These are phyloP conservation scores for Drosophila birchii DNA, from an alignment of 2,888 invertebrate species.

Conservation along the genomic window DNA sequence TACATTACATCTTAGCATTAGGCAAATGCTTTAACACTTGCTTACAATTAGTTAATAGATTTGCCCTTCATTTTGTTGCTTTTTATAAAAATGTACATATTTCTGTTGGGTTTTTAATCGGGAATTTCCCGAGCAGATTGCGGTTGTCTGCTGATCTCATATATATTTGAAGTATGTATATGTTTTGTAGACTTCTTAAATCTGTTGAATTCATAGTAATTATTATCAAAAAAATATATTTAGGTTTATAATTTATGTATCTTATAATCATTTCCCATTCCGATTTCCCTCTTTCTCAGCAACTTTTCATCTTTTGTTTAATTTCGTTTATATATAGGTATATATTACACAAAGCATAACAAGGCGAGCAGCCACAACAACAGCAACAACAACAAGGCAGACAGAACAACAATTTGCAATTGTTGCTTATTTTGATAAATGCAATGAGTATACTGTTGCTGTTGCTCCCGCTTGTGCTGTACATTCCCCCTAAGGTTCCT, in stretches of 20 bases:
- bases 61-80: slow-evolving; percentile 50
- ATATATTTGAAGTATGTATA: slow-evolving; percentile 41
- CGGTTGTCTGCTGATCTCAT: slow-evolving; percentile 32
- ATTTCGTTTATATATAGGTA: slow-evolving; percentile 27
- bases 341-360: slow-evolving; percentile 64
- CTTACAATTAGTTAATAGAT: slow-evolving; percentile 77
- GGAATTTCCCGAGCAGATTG: slow-evolving; percentile 43
- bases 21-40: slow-evolving; percentile 56
- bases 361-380: slow-evolving; percentile 48
- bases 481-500: slow-evolving; percentile 50
- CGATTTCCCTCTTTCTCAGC: slow-evolving; percentile 29
- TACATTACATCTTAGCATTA: slow-evolving; percentile 39
- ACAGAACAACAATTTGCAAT: slow-evolving; percentile 50
- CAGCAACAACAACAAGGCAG: slow-evolving; percentile 54
- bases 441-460: slow-evolving; percentile 55
- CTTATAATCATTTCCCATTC: slow-evolving; percentile 54
- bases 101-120: slow-evolving; percentile 45
- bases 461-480: slow-evolving; percentile 54
- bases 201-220: slow-evolving; percentile 58
- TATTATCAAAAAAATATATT: slow-evolving; percentile 72
- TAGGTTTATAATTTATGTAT: slow-evolving; percentile 51
- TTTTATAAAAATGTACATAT: slow-evolving; percentile 59
- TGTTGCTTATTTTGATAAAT: slow-evolving; percentile 67
- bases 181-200: slow-evolving; percentile 51
- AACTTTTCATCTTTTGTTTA: slow-evolving; percentile 46